phyloP scores from a whole-genome alignment of 35 echinoderm and acorn worm genomes.

The Ophiothrix spiculata region DNA sequence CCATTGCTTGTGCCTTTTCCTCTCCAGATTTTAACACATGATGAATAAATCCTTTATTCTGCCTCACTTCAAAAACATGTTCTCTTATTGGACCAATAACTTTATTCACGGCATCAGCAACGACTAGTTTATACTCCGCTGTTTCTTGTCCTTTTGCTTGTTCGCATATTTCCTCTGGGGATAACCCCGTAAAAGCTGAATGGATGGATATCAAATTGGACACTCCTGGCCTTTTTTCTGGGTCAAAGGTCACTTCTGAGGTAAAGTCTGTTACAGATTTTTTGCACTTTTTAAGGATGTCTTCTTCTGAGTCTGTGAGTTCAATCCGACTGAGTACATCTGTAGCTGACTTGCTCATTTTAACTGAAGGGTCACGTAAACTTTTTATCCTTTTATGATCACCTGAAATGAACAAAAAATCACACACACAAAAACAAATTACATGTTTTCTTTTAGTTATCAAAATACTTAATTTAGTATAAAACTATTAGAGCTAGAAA shows the following conservation, averaged over 20 bases:
- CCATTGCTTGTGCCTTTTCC: slow-evolving; percentile 61
- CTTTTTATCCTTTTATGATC: slow-evolving; percentile 81
- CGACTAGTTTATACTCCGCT: slow-evolving; percentile 76
- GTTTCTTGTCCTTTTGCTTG: slow-evolving; percentile 52
- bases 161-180: slow-evolving; percentile 58
- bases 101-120: slow-evolving; percentile 76
- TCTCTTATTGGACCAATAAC: slow-evolving; percentile 78
- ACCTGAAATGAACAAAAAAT: too few species aligned
- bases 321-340: slow-evolving; percentile 72
- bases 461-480: too few species aligned
- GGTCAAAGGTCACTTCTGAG: slow-evolving; percentile 90
- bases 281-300: slow-evolving; percentile 73
- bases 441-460: too few species aligned
- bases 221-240: slow-evolving; percentile 72
- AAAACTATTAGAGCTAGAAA: too few species aligned
- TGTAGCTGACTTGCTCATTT: slow-evolving; percentile 97
- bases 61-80: slow-evolving; percentile 37
- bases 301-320: slow-evolving; percentile 67
- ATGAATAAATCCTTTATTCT: slow-evolving; percentile 59
- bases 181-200: slow-evolving; percentile 49
- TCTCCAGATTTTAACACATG: slow-evolving; percentile 58
- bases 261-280: slow-evolving; percentile 94
- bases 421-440: too few species aligned
- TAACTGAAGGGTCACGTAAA: slow-evolving; percentile 73
- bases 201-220: slow-evolving; percentile 84